A percentile compares a stretch with the other conserved stretches of the same genome.
These are phyloP conservation scores for Lampris incognitus DNA, from an alignment of 2,113 vertebrate species.

Conservation along the genomic window DNA sequence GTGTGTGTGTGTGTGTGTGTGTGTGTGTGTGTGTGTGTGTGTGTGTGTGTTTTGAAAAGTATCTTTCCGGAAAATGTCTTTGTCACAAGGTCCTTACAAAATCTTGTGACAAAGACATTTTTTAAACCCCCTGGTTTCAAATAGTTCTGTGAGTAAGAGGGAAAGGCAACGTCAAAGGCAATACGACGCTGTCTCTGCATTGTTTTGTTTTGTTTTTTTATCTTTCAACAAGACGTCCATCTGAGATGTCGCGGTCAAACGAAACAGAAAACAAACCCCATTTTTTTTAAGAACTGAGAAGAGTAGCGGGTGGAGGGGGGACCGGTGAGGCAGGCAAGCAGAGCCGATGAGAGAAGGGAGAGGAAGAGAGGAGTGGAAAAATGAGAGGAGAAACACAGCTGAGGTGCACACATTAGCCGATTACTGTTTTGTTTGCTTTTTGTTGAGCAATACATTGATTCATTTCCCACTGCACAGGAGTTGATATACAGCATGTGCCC, in stretches of 20 bases:
- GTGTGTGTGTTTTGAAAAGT: not conserved
- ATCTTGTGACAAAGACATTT: not conserved
- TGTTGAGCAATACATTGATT: no score
- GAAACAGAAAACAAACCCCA: slow-evolving; percentile 11
- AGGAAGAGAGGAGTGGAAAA: no score
- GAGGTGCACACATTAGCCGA: slow-evolving; percentile 9
- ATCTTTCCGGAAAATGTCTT: slow-evolving; percentile 16
- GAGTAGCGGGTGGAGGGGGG: not conserved
- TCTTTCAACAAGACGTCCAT: not conserved
- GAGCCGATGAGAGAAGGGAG: no score
- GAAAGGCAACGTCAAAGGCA: slow-evolving; percentile 18
- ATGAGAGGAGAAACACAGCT: not conserved
- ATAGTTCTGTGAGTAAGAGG: not conserved
- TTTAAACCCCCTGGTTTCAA: not conserved
- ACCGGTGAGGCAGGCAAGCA: no score
- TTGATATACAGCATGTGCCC: no score
- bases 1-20: slow-evolving; percentile 2
- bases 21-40: not conserved
- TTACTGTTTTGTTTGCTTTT: slow-evolving; percentile 26
- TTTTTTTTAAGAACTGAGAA: slow-evolving; percentile 12
- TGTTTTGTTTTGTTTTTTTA: no score
- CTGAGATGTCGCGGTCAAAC: not conserved
- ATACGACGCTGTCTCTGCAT: not conserved
- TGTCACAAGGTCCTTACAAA: no score
- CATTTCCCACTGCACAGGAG: no score